Percentiles rank a stretch among this genome's conserved stretches.
Conservation (phyloP, 35 echinoderm and acorn worm species). For the Nesometra sesokonis region DNA sequence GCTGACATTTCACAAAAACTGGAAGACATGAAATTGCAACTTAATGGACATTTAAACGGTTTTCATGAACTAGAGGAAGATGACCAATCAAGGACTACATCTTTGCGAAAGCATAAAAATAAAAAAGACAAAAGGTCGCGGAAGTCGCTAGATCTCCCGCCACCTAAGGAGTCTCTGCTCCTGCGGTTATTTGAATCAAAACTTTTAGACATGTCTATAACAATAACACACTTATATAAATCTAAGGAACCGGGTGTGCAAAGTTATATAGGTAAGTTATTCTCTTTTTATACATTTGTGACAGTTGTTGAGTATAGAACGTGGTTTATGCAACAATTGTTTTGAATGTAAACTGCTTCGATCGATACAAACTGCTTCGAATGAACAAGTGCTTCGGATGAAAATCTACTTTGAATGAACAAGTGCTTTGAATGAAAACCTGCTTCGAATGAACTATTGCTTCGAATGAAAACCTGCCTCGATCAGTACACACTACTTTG, state of each 20-base stretch:
- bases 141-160: slow-evolving; percentile 30
- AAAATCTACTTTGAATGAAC: no score
- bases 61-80: not conserved
- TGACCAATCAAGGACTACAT: not conserved
- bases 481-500: no score
- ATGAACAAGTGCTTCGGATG: no score
- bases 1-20: not conserved
- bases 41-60: not conserved
- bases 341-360: no score
- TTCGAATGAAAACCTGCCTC: no score
- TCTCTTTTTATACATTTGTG: not conserved
- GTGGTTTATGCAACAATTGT: no score
- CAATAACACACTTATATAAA: slow-evolving; percentile 94
- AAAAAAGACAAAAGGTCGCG: not conserved
- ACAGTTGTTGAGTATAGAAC: no score
- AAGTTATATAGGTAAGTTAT: slow-evolving; percentile 88
- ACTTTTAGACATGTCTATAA: slow-evolving; percentile 89
- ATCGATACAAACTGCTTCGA: no score
- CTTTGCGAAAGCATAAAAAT: not conserved
- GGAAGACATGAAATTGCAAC: not conserved
- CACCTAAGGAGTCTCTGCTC: slow-evolving; percentile 81
- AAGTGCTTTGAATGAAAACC: no score
- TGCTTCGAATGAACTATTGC: no score
- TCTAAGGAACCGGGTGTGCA: slow-evolving; percentile 96
- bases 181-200: slow-evolving; percentile 97